phyloP scores from a whole-genome alignment of 2,888 invertebrate species.

The Eustalomyia histrio region DNA sequence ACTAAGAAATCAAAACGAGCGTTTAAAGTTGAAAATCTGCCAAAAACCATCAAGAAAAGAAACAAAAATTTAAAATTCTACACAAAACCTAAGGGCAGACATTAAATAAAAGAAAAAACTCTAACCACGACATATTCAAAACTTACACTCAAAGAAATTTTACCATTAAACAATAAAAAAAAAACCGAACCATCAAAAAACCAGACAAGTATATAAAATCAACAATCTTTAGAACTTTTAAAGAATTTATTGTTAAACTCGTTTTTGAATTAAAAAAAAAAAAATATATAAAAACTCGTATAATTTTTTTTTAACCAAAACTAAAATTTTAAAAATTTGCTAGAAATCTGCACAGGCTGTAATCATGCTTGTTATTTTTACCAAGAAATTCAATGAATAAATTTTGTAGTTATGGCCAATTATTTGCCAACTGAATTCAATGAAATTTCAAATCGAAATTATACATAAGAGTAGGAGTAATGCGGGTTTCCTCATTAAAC shows the following conservation, averaged over 20 bases:
- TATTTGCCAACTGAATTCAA: too few relatives aligned
- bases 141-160: slow-evolving; percentile 22
- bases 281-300: too few relatives aligned
- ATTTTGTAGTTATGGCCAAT: too few relatives aligned
- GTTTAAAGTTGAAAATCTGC: slow-evolving; percentile 28
- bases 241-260: background rate
- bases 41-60: slow-evolving; percentile 19
- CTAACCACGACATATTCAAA: slow-evolving; percentile 41
- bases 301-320: too few relatives aligned
- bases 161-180: slow-evolving; percentile 12
- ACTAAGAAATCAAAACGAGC: slow-evolving; percentile 16
- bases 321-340: too few relatives aligned
- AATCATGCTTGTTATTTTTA: too few relatives aligned
- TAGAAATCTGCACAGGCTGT: too few relatives aligned
- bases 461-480: too few relatives aligned
- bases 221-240: background rate
- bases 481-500: too few relatives aligned
- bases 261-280: too few relatives aligned
- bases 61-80: slow-evolving; percentile 43
- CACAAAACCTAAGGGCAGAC: slow-evolving; percentile 40
- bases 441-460: too few relatives aligned
- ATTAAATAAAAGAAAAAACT: slow-evolving; percentile 25
- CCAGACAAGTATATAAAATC: slow-evolving; percentile 10
- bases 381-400: too few relatives aligned
- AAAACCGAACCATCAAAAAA: slow-evolving; percentile 10